Conservation (phyloP, 2,888 invertebrate genomes). For the Eumerus sabulonum region DNA sequence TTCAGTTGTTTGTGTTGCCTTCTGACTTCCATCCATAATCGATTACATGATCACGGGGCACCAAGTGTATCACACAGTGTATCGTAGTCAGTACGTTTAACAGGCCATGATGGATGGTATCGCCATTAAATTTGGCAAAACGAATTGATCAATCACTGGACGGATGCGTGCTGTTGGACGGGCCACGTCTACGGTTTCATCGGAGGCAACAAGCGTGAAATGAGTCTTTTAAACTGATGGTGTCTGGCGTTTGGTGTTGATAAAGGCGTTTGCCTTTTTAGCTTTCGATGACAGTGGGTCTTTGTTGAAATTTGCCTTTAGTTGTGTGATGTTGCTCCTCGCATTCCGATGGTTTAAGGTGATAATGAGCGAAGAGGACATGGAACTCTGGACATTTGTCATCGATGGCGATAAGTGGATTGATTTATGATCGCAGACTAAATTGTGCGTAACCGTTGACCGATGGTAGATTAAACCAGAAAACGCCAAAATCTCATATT, state of each 20-base stretch:
- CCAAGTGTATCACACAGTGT: conserved; percentile 1
- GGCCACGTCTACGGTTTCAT: conserved; percentile 50
- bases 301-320: conserved; percentile 33
- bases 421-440: no score
- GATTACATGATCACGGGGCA: conserved; percentile 27
- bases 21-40: conserved; percentile 35
- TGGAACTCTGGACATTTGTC: conserved; percentile 56
- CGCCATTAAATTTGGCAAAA: conserved; percentile 68
- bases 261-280: conserved; percentile 34
- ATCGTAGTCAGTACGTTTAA: conserved; percentile 33
- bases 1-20: background rate
- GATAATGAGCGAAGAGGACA: conserved; percentile 51
- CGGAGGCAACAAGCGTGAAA: conserved; percentile 65
- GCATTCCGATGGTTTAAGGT: conserved; percentile 31
- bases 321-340: conserved; percentile 22
- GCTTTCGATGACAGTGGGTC: background rate
- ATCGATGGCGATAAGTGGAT: conserved; percentile 45
- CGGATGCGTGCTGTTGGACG: conserved; percentile 33
- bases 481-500: no score
- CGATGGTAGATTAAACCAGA: no score
- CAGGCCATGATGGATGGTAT: conserved; percentile 64
- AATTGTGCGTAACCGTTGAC: no score
- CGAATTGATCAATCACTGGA: conserved; percentile 65
- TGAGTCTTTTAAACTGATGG: conserved; percentile 42
- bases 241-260: conserved; percentile 60